These are phyloP conservation scores for Listronotus oregonensis DNA, from an alignment of 1,140 invertebrate species.

Conservation along the genomic window DNA sequence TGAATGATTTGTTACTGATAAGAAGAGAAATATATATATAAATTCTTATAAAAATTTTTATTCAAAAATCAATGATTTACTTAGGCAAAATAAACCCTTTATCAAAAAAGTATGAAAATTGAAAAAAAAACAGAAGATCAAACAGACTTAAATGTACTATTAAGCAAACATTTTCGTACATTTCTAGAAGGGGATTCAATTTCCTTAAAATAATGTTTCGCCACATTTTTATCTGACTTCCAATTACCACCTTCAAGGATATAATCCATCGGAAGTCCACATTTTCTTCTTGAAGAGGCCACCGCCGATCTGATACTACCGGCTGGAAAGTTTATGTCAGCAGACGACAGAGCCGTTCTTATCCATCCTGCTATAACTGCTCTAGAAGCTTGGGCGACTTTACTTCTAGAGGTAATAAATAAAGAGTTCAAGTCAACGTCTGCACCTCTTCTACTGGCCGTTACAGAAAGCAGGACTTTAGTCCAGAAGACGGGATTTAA, in stretches of 20 bases:
- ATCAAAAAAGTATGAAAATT: no score
- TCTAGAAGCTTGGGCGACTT: constrained; percentile 43
- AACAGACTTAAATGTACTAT: no score
- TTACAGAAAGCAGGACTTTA: neutral
- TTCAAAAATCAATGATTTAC: no score
- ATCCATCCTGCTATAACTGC: constrained; percentile 51
- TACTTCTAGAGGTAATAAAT: constrained; percentile 37
- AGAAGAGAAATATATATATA: no score
- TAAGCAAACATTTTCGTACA: no score
- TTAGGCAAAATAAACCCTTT: no score
- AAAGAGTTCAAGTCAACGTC: neutral
- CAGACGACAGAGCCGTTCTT: constrained; percentile 36
- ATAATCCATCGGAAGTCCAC: constrained; percentile 43
- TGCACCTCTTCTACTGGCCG: neutral
- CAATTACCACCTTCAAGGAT: constrained; percentile 44
- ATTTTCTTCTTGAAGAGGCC: constrained; percentile 44
- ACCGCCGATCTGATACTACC: constrained; percentile 49
- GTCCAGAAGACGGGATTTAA: constrained; percentile 18
- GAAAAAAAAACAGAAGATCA: no score
- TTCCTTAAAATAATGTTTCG: constrained; percentile 37
- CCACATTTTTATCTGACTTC: constrained; percentile 27
- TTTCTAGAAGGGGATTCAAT: no score
- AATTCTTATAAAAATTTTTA: no score
- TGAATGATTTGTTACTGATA: no score
- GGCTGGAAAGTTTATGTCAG: constrained; percentile 45